A percentile compares a stretch with the other conserved stretches of the same genome.
Evolutionary conservation across 2,888 invertebrate genomes (phyloP).

Genomic region (Macaria liturata): DNA sequence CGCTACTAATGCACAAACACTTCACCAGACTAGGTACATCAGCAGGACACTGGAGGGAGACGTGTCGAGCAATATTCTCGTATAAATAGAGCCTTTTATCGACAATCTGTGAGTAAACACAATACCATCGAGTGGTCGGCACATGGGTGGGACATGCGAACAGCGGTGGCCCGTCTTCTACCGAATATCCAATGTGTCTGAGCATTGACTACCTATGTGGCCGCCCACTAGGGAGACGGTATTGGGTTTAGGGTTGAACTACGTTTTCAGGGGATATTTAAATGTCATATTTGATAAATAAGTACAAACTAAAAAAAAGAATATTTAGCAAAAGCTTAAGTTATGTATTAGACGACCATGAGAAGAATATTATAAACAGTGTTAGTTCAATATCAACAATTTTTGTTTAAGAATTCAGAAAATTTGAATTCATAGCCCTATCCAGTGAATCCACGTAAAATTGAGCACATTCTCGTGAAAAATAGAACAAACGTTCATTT

Average conservation of each 20-base stretch:
- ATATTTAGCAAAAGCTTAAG: too few relatives aligned
- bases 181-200: constrained; percentile 36
- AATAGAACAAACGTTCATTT: too few relatives aligned
- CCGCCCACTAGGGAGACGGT: constrained; percentile 6
- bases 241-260: constrained; percentile 18
- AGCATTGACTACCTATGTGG: constrained; percentile 29
- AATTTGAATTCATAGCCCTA: too few relatives aligned
- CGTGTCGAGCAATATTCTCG: constrained; percentile 27
- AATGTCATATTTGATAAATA: too few relatives aligned
- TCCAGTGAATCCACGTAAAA: too few relatives aligned
- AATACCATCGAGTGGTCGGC: constrained; percentile 34
- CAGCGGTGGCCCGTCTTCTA: constrained; percentile 26
- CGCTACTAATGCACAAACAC: constrained; percentile 6
- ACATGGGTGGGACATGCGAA: constrained; percentile 27
- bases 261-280: neutral
- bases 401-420: too few relatives aligned
- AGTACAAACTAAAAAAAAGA: too few relatives aligned
- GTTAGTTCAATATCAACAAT: too few relatives aligned
- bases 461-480: too few relatives aligned
- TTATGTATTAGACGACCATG: too few relatives aligned
- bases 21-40: constrained; percentile 16
- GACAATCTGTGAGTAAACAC: constrained; percentile 38
- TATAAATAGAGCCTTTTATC: constrained; percentile 37
- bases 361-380: too few relatives aligned
- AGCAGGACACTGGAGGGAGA: constrained; percentile 11